phyloP scores from a whole-genome alignment of 2,888 invertebrate genomes.

The Eupeodes luniger region DNA sequence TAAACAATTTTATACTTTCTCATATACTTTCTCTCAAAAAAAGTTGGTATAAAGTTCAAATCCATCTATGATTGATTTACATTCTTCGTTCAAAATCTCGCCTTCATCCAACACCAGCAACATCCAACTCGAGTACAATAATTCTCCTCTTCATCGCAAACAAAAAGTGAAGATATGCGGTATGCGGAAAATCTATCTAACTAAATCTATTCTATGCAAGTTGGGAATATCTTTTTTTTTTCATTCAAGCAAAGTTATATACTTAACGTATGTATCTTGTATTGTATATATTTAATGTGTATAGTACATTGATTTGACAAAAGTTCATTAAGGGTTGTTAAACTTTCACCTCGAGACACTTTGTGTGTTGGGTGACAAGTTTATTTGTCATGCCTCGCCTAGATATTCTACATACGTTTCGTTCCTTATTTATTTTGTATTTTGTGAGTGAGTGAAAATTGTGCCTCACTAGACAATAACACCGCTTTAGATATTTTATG shows the following conservation, averaged over 20 bases:
- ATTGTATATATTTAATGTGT: neutral
- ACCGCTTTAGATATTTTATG: constrained; percentile 49
- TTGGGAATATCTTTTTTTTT: neutral
- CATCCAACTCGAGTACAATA: neutral
- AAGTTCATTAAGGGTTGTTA: constrained; percentile 74
- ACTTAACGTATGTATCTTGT: constrained; percentile 7
- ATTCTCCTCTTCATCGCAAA: constrained; percentile 6
- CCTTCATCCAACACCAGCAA: neutral
- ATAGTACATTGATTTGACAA: constrained; percentile 61
- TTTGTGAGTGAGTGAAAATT: constrained; percentile 5
- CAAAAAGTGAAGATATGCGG: constrained; percentile 42
- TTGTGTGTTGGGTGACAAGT: constrained; percentile 55
- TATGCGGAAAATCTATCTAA: constrained; percentile 26
- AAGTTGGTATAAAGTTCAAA: constrained; percentile 40
- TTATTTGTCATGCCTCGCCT: constrained; percentile 59
- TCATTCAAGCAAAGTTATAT: neutral
- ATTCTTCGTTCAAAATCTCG: constrained; percentile 39
- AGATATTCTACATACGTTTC: constrained; percentile 13
- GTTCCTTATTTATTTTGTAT: constrained; percentile 33
- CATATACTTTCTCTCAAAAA: constrained; percentile 7
- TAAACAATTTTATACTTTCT: neutral
- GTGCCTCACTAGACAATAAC: constrained; percentile 12
- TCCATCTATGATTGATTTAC: constrained; percentile 47
- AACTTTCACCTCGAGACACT: constrained; percentile 70
- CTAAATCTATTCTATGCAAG: constrained; percentile 9